A percentile compares a stretch with the other conserved stretches of the same genome.
Conservation (phyloP, 2,797 vertebrate genomes). For the Strix occidentalis region DNA sequence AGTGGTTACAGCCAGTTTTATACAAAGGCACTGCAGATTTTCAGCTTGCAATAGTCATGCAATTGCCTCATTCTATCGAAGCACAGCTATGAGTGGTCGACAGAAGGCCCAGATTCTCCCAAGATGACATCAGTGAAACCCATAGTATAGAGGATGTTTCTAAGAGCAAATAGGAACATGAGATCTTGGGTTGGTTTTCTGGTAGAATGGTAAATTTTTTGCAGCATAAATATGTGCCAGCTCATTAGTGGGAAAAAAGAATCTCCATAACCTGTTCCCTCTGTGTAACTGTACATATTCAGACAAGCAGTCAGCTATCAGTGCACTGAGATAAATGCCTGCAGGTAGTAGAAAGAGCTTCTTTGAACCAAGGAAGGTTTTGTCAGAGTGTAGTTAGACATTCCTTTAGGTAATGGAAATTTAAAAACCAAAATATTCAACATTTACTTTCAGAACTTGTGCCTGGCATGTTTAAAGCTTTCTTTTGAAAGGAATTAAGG, state of each 20-base stretch:
- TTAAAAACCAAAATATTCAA: not conserved
- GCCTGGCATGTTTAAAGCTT: not conserved
- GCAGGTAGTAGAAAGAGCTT: not conserved
- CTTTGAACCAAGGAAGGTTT: not conserved
- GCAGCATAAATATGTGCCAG: not conserved
- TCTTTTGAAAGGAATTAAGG: not conserved
- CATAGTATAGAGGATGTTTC: not conserved
- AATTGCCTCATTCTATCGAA: not conserved
- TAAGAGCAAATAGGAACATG: not conserved
- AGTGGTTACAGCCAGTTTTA: not conserved
- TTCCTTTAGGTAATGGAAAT: not conserved
- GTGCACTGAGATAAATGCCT: not conserved
- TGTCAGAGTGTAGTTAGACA: not conserved
- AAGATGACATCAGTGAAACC: not conserved
- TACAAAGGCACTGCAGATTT: not conserved
- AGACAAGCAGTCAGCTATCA: not conserved
- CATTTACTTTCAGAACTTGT: not conserved
- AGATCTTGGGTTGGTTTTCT: not conserved
- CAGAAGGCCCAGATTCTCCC: not conserved
- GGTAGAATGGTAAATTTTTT: not conserved
- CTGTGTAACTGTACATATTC: not conserved
- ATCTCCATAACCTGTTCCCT: not conserved
- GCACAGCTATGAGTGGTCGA: not conserved
- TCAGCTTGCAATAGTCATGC: not conserved
- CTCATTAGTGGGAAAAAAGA: not conserved